Evolutionary conservation across 1,140 invertebrate species (phyloP).

Genomic region (Drosophila micromelanica): DNA sequence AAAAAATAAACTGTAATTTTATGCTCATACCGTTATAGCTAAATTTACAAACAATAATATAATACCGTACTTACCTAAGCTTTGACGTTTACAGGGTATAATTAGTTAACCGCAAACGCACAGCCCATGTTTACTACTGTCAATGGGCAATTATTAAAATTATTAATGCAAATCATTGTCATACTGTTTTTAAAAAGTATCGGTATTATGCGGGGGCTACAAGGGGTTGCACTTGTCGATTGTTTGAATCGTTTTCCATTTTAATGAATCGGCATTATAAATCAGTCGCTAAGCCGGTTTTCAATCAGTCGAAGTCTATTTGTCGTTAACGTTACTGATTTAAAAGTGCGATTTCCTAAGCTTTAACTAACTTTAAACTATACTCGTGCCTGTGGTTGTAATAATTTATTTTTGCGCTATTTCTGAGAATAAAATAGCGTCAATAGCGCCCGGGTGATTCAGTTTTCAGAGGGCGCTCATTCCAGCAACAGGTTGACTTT

Average conservation of each 20-base stretch:
- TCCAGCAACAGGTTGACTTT: conserved; percentile 36
- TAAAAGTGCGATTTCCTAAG: conserved; percentile 53
- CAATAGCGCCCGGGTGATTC: conserved; percentile 26
- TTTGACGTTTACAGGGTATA: conserved; percentile 9
- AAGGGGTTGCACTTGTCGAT: conserved; percentile 4
- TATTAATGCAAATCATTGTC: conserved; percentile 60
- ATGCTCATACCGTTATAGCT: not conserved
- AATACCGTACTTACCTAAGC: too few species aligned
- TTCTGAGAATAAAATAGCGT: conserved; percentile 69
- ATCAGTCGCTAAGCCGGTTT: conserved; percentile 65
- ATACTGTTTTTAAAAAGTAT: conserved; percentile 3
- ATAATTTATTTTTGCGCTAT: conserved; percentile 43
- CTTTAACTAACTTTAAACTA: conserved; percentile 31
- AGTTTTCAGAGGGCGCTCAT: conserved; percentile 49
- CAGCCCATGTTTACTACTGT: conserved; percentile 36
- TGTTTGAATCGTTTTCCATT: conserved; percentile 41
- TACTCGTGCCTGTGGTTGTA: conserved; percentile 19
- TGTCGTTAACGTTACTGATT: conserved; percentile 43
- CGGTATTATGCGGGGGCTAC: not conserved
- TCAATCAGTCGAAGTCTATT: conserved; percentile 65
- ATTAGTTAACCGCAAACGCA: conserved; percentile 28
- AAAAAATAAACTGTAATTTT: too few species aligned
- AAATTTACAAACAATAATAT: not conserved
- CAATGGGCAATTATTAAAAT: conserved; percentile 46
- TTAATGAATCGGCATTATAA: conserved; percentile 75